phyloP scores from a whole-genome alignment of 2,888 invertebrate genomes.

The Agrochola lota region DNA sequence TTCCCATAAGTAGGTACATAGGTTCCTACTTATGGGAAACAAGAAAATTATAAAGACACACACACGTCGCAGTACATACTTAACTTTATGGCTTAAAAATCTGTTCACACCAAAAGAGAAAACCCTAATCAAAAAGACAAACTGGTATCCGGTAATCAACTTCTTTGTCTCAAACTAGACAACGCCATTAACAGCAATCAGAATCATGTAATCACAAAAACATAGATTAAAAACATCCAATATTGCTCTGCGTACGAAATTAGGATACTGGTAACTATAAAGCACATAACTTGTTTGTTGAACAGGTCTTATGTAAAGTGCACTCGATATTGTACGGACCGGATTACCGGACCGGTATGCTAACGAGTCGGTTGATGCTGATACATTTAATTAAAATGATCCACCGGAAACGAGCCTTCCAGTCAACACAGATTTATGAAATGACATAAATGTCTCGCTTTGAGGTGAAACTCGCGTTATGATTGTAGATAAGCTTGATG shows the following conservation, averaged over 20 bases:
- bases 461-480: constrained; percentile 70
- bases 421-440: constrained; percentile 78
- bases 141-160: constrained; percentile 49
- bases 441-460: constrained; percentile 78
- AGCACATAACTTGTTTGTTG: constrained; percentile 74
- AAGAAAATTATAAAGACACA: no score
- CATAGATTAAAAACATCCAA: constrained; percentile 74
- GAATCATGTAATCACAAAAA: constrained; percentile 61
- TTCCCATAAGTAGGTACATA: neutral
- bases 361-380: constrained; percentile 58
- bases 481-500: constrained; percentile 62
- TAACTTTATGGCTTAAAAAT: constrained; percentile 48
- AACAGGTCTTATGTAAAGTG: constrained; percentile 74
- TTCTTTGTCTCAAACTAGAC: constrained; percentile 63
- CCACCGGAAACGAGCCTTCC: constrained; percentile 79
- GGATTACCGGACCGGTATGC: constrained; percentile 59
- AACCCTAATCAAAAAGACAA: constrained; percentile 54
- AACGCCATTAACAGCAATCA: constrained; percentile 64
- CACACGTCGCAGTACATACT: constrained; percentile 18
- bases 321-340: constrained; percentile 70
- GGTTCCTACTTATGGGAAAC: no score
- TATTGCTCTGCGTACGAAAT: constrained; percentile 75
- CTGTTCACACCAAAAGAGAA: constrained; percentile 56
- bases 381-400: constrained; percentile 70
- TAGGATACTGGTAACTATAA: constrained; percentile 80